Percentiles rank a stretch among this genome's conserved stretches.
Evolutionary conservation across 2,888 invertebrate genomes (phyloP).

Genomic region (Drosophila kokeensis): DNA sequence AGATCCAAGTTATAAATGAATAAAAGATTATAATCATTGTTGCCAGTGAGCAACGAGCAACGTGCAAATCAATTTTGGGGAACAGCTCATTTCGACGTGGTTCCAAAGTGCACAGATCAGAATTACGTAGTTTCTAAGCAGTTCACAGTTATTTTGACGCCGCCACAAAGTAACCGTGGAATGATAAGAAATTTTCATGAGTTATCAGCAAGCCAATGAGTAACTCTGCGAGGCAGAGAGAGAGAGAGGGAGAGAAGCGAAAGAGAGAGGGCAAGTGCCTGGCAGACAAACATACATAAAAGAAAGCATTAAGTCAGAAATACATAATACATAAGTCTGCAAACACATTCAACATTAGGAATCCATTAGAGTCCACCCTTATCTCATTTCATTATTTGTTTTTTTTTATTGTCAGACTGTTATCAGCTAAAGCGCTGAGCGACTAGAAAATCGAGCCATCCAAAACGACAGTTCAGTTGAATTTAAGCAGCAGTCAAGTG

Average conservation of each 20-base stretch:
- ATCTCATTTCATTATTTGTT: conserved; percentile 16
- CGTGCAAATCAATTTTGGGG: conserved; percentile 3
- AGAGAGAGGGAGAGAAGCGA: neutral
- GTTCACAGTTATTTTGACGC: conserved; percentile 66
- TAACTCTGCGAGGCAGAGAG: neutral
- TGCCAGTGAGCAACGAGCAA: conserved; percentile 10
- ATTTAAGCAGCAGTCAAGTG: conserved; percentile 25
- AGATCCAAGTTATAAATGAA: conserved; percentile 28
- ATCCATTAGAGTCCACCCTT: conserved; percentile 22
- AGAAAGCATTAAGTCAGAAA: neutral
- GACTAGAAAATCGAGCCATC: conserved; percentile 14
- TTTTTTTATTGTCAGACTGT: conserved; percentile 1
- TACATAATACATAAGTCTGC: neutral
- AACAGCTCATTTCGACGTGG: conserved; percentile 52
- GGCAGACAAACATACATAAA: conserved; percentile 3
- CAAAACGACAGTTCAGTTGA: conserved; percentile 33
- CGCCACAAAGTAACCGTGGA: conserved; percentile 37
- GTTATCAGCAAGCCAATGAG: conserved; percentile 20
- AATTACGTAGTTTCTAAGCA: conserved; percentile 77
- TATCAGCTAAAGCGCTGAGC: conserved; percentile 36
- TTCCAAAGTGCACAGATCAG: conserved; percentile 58
- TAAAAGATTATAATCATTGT: conserved; percentile 17
- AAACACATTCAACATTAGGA: conserved; percentile 22
- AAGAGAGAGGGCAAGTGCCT: conserved; percentile 2
- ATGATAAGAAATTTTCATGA: conserved; percentile 56